phyloP scores from a whole-genome alignment of 2,113 vertebrate species.

The Callaeas wilsoni region DNA sequence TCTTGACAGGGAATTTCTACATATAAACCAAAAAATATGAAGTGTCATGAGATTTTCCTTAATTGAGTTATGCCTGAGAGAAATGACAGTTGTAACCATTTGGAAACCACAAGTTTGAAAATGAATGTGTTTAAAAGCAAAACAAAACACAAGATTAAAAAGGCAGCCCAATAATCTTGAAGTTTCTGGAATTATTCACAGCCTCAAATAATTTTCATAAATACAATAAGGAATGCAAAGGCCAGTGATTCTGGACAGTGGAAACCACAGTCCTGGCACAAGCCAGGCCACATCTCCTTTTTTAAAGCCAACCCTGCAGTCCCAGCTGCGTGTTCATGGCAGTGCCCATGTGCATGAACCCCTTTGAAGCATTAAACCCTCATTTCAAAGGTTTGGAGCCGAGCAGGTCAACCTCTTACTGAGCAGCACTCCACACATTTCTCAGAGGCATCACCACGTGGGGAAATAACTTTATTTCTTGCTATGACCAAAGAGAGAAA shows the following conservation, averaged over 20 bases:
- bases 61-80: constrained; percentile 34
- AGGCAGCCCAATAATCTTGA: neutral
- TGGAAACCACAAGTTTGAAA: constrained; percentile 36
- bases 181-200: neutral
- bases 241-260: neutral
- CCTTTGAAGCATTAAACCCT: neutral
- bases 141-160: neutral
- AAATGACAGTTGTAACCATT: constrained; percentile 18
- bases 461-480: neutral
- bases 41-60: constrained; percentile 13
- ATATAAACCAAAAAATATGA: constrained; percentile 35
- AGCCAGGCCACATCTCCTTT: neutral
- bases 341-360: neutral
- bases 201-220: neutral
- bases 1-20: constrained; percentile 22
- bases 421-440: neutral
- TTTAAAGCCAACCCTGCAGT: neutral
- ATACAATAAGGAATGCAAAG: neutral
- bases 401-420: neutral
- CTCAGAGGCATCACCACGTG: neutral
- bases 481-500: neutral
- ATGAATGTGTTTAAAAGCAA: neutral
- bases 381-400: neutral
- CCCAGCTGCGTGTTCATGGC: rapidly evolving
- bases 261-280: neutral